A percentile compares a stretch with the other conserved stretches of the same genome.
phyloP scores from a whole-genome alignment of 1,140 invertebrate genomes.

The Drosophila takahashii region DNA sequence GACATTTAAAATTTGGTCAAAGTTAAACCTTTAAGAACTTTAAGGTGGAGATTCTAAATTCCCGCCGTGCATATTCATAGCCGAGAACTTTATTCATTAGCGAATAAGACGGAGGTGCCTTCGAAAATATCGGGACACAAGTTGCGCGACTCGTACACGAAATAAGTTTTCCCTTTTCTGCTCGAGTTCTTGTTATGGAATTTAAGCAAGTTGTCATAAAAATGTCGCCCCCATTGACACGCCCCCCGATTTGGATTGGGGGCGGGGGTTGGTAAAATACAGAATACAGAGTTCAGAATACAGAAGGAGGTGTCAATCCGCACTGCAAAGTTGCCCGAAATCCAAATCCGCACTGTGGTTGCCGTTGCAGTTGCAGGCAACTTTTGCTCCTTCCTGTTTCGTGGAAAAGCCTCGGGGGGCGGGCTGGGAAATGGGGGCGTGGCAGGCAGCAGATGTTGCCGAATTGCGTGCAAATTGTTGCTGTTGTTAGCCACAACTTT shows the following conservation, averaged over 20 bases:
- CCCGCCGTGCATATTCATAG: constrained; percentile 54
- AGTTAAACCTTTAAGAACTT: not conserved
- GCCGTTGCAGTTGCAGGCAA: constrained; percentile 58
- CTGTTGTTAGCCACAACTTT: constrained; percentile 68
- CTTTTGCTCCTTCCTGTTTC: constrained; percentile 76
- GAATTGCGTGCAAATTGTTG: constrained; percentile 40
- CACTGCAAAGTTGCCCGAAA: constrained; percentile 62
- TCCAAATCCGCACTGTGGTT: constrained; percentile 57
- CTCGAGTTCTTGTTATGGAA: constrained; percentile 66
- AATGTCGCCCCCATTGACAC: constrained; percentile 66
- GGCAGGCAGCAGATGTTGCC: constrained; percentile 40
- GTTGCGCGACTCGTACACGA: constrained; percentile 52
- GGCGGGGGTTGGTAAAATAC: not conserved
- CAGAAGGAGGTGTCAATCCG: constrained; percentile 48
- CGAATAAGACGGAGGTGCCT: constrained; percentile 21
- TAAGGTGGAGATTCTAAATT: constrained; percentile 13
- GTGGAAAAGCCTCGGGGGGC: constrained; percentile 21
- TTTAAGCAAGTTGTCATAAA: constrained; percentile 83
- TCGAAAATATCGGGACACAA: constrained; percentile 43
- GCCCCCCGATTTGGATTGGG: constrained; percentile 1
- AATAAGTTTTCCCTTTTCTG: constrained; percentile 68
- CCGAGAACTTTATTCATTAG: constrained; percentile 76
- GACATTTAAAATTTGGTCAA: not conserved
- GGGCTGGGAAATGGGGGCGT: not conserved
- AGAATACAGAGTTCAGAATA: too few species aligned